Percentiles rank a stretch among this genome's conserved stretches.
Conservation (phyloP, 2,888 invertebrate genomes). For the Phasia obesa region DNA sequence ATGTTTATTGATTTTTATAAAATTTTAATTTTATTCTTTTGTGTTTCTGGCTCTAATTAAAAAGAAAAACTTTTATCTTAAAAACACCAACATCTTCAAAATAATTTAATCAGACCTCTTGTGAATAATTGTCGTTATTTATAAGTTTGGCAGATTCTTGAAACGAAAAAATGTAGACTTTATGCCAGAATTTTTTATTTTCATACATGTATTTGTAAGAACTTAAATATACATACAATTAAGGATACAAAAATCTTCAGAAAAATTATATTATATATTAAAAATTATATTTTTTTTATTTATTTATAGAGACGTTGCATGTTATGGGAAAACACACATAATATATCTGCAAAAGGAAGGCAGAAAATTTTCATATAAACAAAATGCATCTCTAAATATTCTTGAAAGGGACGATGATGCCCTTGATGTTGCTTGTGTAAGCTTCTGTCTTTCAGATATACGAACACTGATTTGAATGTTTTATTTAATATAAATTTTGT, state of each 20-base stretch:
- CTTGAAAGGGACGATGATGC: neutral
- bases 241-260: no score
- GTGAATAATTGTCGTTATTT: slow-evolving; percentile 1
- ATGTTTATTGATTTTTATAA: no score
- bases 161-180: slow-evolving; percentile 30
- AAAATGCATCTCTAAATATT: slow-evolving; percentile 30
- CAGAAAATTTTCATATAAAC: slow-evolving; percentile 20
- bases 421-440: neutral
- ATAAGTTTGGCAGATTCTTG: slow-evolving; percentile 13
- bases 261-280: no score
- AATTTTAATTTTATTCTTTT: no score
- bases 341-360: no score
- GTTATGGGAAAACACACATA: no score
- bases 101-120: slow-evolving; percentile 11
- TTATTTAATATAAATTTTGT: slow-evolving; percentile 32
- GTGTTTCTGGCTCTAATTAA: neutral
- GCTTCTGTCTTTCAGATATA: neutral
- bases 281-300: no score
- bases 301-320: no score
- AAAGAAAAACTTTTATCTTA: neutral
- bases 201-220: neutral
- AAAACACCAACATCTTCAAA: neutral
- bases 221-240: no score
- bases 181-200: slow-evolving; percentile 30
- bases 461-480: neutral